Base-by-base conservation (phyloP, 2,797 vertebrate genomes). In the Microcaecilia unicolor region DNA sequence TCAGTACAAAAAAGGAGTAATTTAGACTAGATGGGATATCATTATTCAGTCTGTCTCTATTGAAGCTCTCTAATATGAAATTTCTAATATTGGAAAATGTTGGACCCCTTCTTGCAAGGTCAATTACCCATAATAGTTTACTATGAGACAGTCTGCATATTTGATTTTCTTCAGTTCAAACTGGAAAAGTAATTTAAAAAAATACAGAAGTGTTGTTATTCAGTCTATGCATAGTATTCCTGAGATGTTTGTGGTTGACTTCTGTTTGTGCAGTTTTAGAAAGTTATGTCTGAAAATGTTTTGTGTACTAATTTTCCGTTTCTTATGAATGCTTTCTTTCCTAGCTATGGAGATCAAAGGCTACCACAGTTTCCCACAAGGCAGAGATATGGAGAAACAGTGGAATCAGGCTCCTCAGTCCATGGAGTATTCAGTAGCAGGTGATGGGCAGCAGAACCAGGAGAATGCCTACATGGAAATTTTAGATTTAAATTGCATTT, bases 311-410 rank as follows among this genome's bases (percentile, higher is more conserved):
- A 58, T 58, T 61, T 64, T 37, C 39, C 32, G 50, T 56, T 52
- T 41, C 61, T 58, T 39, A 47, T 67, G 3, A 55, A 49, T 77
- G 64, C 10, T 40, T 17, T 76, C 34, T 78, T 80, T 76, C 60
- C 66, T 78, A 93, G 88, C 72, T 66, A 98, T 97, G 93, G 94
- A 97, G 81, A 91, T 93, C 77, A 95, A 97, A 90, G 92, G 89
- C 88, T 97, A 92, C 86, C 86, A 85, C 85, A 91, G 84, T 82
- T 92, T 88, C 77, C 83, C 89, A 67, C 90, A 97, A 81, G 90
- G 85, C 66, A 77, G 83, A 64, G 84, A 92, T 51, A 84, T 89
- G 78, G 91, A 93, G 69, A 88, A 81, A 78, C 85, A 80, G 78
- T 97, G 96, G 96, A 76, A 83, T 69, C 91, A 90, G 74, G 85